Percentiles rank a stretch among this genome's conserved stretches.
phyloP scores from a whole-genome alignment of 2,797 vertebrate species.

The Cynopterus sphinx region DNA sequence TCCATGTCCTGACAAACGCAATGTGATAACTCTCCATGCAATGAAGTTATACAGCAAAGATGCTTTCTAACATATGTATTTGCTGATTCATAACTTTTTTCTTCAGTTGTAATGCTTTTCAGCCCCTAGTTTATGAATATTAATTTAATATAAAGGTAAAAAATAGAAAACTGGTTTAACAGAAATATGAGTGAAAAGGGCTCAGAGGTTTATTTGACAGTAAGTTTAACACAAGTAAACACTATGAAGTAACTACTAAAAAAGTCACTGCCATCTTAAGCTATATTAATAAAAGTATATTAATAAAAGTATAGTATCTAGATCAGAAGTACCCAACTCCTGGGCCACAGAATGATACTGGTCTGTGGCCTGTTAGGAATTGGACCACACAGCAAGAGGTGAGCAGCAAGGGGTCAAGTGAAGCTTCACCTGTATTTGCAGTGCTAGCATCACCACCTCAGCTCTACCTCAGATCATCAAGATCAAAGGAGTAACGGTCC shows the following conservation, averaged over 20 bases:
- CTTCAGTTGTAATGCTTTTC: neutral
- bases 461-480: too few species aligned
- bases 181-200: neutral
- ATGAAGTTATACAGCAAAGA: neutral
- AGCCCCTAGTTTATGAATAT: neutral
- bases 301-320: neutral
- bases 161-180: neutral
- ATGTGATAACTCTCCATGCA: neutral
- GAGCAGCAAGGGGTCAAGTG: too few species aligned
- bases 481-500: too few species aligned
- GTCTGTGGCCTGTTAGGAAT: too few species aligned
- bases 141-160: neutral
- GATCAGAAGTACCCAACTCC: too few species aligned
- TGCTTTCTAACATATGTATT: neutral
- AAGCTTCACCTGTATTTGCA: too few species aligned
- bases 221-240: slow-evolving; percentile 19
- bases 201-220: neutral
- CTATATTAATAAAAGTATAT: neutral
- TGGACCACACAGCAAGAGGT: too few species aligned
- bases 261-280: slow-evolving; percentile 30
- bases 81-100: neutral
- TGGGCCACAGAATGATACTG: too few species aligned
- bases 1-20: slow-evolving; percentile 5
- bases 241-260: neutral
- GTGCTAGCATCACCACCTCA: too few species aligned